Percentiles rank a stretch among this genome's conserved stretches.
phyloP scores from a whole-genome alignment of 2,888 invertebrate genomes.

The Archips crataeganus region DNA sequence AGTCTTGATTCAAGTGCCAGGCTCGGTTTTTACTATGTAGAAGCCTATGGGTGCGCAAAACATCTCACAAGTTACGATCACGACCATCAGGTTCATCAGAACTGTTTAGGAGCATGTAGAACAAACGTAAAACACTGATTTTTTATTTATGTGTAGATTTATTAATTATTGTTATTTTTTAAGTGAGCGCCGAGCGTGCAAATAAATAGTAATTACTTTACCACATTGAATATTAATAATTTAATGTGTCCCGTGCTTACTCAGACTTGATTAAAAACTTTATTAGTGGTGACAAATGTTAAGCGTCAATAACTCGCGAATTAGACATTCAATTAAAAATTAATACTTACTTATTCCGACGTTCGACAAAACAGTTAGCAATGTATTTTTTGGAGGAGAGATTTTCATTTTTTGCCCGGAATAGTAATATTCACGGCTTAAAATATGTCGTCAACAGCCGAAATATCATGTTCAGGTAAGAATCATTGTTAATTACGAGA shows the following conservation, averaged over 20 bases:
- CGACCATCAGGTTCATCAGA: no score
- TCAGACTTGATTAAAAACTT: not conserved
- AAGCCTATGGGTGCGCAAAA: no score
- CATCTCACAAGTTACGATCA: no score
- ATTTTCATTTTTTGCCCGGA: conserved; percentile 62
- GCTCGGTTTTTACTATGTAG: no score
- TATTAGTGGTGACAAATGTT: not conserved
- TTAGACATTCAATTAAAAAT: not conserved
- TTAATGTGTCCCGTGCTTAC: not conserved
- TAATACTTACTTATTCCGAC: no score
- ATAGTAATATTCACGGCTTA: conserved; percentile 82
- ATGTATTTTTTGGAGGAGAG: conserved; percentile 35
- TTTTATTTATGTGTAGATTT: no score
- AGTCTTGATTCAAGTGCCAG: no score
- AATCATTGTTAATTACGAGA: not conserved
- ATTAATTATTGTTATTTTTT: not conserved
- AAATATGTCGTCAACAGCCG: conserved; percentile 80
- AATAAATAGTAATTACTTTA: not conserved
- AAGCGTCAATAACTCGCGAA: not conserved
- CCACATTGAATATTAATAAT: not conserved
- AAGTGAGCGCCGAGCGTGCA: not conserved
- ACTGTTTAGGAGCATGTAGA: no score
- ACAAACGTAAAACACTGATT: no score
- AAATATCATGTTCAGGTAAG: conserved; percentile 82
- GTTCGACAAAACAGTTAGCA: not conserved